Conservation (phyloP, 2,797 vertebrate genomes). For the Trachops cirrhosus region DNA sequence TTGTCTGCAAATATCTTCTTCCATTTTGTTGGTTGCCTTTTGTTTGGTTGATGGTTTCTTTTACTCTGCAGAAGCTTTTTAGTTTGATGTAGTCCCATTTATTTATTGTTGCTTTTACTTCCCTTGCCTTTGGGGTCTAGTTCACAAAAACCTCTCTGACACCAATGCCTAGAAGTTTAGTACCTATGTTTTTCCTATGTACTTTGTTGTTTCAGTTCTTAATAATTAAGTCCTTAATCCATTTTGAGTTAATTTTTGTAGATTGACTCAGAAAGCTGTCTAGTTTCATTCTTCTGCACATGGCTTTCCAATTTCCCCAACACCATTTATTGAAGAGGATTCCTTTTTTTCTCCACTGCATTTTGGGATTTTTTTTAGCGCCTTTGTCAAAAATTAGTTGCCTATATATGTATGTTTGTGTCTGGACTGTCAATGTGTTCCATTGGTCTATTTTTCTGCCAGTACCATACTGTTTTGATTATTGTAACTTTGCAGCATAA, state of each 20-base stretch:
- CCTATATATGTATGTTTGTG: background rate
- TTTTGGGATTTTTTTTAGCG: no score
- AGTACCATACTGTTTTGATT: background rate
- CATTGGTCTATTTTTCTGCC: background rate
- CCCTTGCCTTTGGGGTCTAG: background rate
- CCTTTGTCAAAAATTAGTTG: background rate
- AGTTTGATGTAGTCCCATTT: no score
- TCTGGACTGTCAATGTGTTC: background rate
- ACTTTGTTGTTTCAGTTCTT: background rate
- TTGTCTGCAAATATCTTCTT: no score
- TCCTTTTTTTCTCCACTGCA: no score
- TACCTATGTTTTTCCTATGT: background rate
- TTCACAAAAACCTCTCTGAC: background rate
- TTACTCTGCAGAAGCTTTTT: no score
- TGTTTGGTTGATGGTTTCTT: no score
- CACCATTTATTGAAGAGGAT: no score
- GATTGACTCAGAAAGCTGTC: background rate
- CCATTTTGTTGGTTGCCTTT: no score
- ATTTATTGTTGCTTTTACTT: no score
- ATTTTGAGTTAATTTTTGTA: background rate
- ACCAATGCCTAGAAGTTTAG: background rate
- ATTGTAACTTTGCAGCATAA: background rate
- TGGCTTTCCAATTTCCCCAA: no score
- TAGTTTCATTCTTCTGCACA: background rate
- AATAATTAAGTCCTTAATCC: background rate